A percentile compares a stretch with the other conserved stretches of the same genome.
Conservation (phyloP, 2,888 invertebrate species). For the Anarsia innoxiella region DNA sequence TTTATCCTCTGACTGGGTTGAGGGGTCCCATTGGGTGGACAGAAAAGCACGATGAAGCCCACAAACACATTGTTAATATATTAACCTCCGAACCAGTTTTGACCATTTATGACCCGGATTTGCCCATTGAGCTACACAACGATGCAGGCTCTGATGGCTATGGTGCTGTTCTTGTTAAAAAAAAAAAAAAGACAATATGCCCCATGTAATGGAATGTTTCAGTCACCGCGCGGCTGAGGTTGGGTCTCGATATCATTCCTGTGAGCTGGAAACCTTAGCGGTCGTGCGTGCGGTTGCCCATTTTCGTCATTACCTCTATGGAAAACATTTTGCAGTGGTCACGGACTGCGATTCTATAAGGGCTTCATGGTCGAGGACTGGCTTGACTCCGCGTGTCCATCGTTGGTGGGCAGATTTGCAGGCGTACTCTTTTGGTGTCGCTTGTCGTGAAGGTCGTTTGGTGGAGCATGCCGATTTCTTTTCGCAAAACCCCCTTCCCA, state of each 20-base stretch:
- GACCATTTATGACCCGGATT: slow-evolving; percentile 1
- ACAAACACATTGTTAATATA: slow-evolving; percentile 1
- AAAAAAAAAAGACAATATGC: background rate
- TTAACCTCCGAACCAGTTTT: slow-evolving; percentile 4
- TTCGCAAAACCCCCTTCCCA: slow-evolving; percentile 8
- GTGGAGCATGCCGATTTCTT: slow-evolving; percentile 12
- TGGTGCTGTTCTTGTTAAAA: slow-evolving; percentile 20
- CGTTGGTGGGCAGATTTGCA: slow-evolving; percentile 14
- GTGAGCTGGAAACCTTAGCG: slow-evolving; percentile 19
- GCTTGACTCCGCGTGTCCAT: slow-evolving; percentile 9
- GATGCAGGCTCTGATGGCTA: slow-evolving; percentile 24
- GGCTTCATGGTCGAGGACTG: background rate
- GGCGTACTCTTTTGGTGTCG: slow-evolving; percentile 14
- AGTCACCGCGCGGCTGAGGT: slow-evolving; percentile 11
- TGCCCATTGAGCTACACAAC: background rate
- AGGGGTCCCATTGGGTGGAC: slow-evolving; percentile 6
- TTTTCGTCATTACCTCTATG: slow-evolving; percentile 15
- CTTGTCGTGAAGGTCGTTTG: slow-evolving; percentile 9
- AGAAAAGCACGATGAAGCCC: slow-evolving; percentile 1
- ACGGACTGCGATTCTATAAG: slow-evolving; percentile 3
- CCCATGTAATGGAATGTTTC: slow-evolving; percentile 15
- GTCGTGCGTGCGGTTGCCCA: slow-evolving; percentile 14
- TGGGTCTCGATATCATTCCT: slow-evolving; percentile 18
- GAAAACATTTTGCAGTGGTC: slow-evolving; percentile 11
- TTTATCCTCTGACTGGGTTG: background rate